Percentiles rank a stretch among this genome's conserved stretches.
These are phyloP conservation scores for Entosphenus tridentatus DNA, from an alignment of 2,113 vertebrate species.

Conservation along the genomic window DNA sequence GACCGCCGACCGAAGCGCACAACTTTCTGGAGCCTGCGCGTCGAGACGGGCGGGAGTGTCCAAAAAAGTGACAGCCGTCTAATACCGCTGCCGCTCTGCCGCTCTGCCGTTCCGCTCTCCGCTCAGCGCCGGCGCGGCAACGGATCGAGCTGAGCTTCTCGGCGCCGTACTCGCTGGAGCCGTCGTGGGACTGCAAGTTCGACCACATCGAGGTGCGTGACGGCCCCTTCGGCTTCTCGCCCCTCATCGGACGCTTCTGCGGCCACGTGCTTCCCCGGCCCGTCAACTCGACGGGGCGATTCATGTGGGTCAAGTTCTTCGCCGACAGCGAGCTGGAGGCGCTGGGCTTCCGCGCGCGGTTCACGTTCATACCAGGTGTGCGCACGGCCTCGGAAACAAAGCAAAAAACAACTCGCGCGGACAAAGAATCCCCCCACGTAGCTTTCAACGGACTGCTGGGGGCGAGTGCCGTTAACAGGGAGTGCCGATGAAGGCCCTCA, in stretches of 20 bases:
- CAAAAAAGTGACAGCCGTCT: neutral
- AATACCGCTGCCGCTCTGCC: slow-evolving; percentile 10
- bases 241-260: slow-evolving; percentile 84
- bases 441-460: neutral
- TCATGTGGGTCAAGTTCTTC: slow-evolving; percentile 98
- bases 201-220: slow-evolving; percentile 96
- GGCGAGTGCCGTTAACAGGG: neutral
- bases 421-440: neutral
- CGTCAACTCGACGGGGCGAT: slow-evolving; percentile 89
- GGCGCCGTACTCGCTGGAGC: slow-evolving; percentile 90
- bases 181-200: slow-evolving; percentile 99
- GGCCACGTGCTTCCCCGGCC: slow-evolving; percentile 79
- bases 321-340: slow-evolving; percentile 93
- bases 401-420: neutral
- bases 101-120: slow-evolving; percentile 10
- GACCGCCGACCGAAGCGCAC: neutral
- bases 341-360: slow-evolving; percentile 78
- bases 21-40: neutral
- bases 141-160: slow-evolving; percentile 94
- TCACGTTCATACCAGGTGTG: slow-evolving; percentile 94
- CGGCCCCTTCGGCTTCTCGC: slow-evolving; percentile 94
- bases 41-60: neutral
- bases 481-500: neutral
- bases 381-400: neutral
- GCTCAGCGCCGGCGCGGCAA: slow-evolving; percentile 70